Evolutionary conservation across 1,140 invertebrate species (phyloP), one percentile per base, ranked within the genome.

Genomic region (Zophobas atratus): DNA sequence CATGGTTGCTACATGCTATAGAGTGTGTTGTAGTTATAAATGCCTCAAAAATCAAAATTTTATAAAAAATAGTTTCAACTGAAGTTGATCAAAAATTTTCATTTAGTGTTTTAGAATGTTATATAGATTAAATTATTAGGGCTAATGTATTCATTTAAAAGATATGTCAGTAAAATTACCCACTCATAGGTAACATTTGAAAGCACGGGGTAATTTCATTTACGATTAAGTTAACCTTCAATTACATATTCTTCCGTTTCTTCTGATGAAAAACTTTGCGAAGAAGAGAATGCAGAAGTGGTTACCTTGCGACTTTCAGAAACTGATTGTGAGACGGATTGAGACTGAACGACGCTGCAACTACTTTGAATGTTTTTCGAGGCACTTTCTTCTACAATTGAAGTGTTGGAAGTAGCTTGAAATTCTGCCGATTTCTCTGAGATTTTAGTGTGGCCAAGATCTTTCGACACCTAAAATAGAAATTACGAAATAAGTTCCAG

Each of bases 181-280:
- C 57, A 63, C 6, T 43, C 8, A n/a, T 51, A 51, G 36, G 36
- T 63, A 20, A 51, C 33, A 71, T n/a, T 70, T 34, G 46, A 55
- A 51, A 53, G 70, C 46, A 48, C 32, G 49, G 70, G 48, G 51
- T 51, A 72, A 67, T 67, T 60, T 70, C 34, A 32, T 1, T 53
- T 72, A 35, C n/a, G 67, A 4, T 20, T 39, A 53, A 34, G 49
- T 77, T 79, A 80, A 67, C 80, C 82, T 72, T 86, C 82, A 60
- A 81, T 79, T 81, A 84, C 84, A 73, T 83, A 86, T 80, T 86
- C 85, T 79, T 84, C 81, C 20, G 81, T 82, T 79, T 86, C 85
- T 79, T 86, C 85, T 74, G 83, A 83, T 5, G 84, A 84, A 74
- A 77, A 86, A 80, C 84, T 85, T 80, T 84, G 80, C 20, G 84